Conservation (phyloP, 92 coral and sea anemone genomes). For the Paramuricea clavata region DNA sequence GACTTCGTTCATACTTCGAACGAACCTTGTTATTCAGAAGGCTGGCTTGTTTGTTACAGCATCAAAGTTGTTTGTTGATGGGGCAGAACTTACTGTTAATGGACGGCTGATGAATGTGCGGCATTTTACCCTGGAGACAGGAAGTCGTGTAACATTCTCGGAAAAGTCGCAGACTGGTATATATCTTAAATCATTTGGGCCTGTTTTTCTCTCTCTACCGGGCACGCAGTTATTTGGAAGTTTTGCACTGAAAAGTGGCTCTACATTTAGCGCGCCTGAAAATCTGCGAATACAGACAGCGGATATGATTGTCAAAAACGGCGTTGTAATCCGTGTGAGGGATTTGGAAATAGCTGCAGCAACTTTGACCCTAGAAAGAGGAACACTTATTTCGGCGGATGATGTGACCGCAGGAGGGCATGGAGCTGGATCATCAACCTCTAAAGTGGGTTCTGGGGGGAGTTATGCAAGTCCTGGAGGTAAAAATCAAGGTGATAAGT, state of each 20-base stretch:
- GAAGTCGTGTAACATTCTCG: constrained; percentile 86
- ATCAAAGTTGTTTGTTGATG: constrained; percentile 87
- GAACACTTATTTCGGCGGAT: constrained; percentile 80
- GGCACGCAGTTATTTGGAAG: constrained; percentile 96
- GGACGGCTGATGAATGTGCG: constrained; percentile 92
- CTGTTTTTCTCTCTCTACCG: constrained; percentile 82
- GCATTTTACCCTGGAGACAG: constrained; percentile 92
- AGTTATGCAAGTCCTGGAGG: constrained; percentile 96
- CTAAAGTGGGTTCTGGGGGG: constrained; percentile 88
- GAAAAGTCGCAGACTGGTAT: constrained; percentile 88
- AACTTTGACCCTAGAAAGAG: constrained; percentile 85
- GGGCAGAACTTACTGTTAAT: constrained; percentile 85
- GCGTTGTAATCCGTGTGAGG: constrained; percentile 85
- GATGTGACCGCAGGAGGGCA: constrained; percentile 45
- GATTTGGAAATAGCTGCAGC: constrained; percentile 83
- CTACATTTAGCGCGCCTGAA: constrained; percentile 95
- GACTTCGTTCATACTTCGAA: constrained; percentile 85
- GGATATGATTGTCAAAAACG: constrained; percentile 82
- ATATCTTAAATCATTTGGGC: constrained; percentile 66
- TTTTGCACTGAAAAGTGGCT: constrained; percentile 93
- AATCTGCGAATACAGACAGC: constrained; percentile 80
- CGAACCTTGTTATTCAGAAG: constrained; percentile 83
- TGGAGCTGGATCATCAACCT: constrained; percentile 69
- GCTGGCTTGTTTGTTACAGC: constrained; percentile 90
- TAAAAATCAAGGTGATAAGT: constrained; percentile 62